Conservation (phyloP, 2,888 invertebrate species). For the Quadroppia sp. region DNA sequence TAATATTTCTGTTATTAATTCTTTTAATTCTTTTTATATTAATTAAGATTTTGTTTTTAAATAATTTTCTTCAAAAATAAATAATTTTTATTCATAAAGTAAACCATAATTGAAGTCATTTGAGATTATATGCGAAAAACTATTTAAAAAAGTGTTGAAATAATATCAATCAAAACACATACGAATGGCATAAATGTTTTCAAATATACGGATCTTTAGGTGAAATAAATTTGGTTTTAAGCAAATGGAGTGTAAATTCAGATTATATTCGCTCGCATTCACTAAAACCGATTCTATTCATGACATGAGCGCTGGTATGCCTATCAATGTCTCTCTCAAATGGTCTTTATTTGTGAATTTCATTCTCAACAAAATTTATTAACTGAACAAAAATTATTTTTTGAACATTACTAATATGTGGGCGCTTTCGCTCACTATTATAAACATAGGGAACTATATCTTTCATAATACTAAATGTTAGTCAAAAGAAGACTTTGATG, state of each 20-base stretch:
- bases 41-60: too few species aligned
- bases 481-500: neutral
- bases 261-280: neutral
- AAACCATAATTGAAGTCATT: neutral
- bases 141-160: neutral
- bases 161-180: neutral
- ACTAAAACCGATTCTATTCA: neutral
- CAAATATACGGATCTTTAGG: neutral
- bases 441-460: neutral
- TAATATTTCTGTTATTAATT: too few species aligned
- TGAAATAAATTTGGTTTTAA: neutral
- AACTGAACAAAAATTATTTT: neutral
- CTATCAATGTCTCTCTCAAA: neutral
- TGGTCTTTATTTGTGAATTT: neutral
- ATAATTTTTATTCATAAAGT: too few species aligned
- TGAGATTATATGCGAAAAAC: neutral
- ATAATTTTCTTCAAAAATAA: too few species aligned
- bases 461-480: neutral
- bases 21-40: too few species aligned
- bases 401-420: neutral
- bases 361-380: neutral
- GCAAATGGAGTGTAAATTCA: slow-evolving; percentile 17
- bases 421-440: neutral
- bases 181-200: neutral
- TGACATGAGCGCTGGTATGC: neutral